Percentiles rank a stretch among this genome's conserved stretches.
Conservation (phyloP, 2,113 vertebrate species). For the Procavia capensis region DNA sequence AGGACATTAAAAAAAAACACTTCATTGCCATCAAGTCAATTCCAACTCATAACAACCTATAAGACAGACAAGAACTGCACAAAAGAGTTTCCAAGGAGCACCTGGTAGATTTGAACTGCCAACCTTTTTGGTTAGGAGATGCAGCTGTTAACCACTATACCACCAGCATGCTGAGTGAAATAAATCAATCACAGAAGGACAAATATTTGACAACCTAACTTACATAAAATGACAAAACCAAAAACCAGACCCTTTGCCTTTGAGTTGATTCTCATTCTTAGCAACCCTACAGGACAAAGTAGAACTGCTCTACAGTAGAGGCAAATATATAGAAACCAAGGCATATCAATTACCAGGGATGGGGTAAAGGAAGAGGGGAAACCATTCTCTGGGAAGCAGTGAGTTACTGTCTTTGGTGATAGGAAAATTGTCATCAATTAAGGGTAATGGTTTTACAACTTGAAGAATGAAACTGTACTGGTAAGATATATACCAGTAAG, state of each 20-base stretch:
- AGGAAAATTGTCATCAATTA: background rate
- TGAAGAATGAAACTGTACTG: background rate
- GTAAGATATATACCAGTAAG: background rate
- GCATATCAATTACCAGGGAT: background rate
- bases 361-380: background rate
- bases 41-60: too few species aligned
- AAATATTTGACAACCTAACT: background rate
- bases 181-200: background rate
- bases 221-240: background rate
- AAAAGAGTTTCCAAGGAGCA: too few species aligned
- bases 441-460: background rate
- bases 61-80: too few species aligned
- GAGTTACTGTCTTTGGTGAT: background rate
- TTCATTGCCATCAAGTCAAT: too few species aligned
- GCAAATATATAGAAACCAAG: background rate
- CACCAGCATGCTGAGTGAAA: background rate
- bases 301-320: too few species aligned
- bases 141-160: too few species aligned
- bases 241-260: too few species aligned
- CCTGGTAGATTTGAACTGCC: too few species aligned
- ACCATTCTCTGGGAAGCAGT: background rate
- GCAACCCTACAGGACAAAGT: too few species aligned
- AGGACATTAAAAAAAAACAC: too few species aligned
- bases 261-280: too few species aligned
- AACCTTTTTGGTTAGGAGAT: too few species aligned